These are phyloP conservation scores for Glareola pratincola DNA, from an alignment of 2,113 vertebrate species.

Conservation along the genomic window DNA sequence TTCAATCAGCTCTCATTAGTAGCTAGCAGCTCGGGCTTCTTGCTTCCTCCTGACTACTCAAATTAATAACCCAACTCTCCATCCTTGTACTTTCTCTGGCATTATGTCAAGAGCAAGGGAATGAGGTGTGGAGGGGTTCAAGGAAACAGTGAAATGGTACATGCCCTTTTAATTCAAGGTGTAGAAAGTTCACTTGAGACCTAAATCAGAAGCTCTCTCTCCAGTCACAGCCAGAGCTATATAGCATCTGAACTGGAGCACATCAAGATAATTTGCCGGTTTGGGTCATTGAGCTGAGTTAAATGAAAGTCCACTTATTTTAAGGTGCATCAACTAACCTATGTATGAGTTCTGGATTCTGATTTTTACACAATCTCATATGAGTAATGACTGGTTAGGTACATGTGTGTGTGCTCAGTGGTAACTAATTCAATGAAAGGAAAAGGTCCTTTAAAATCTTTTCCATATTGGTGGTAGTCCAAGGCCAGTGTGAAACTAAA, in stretches of 20 bases:
- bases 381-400: neutral
- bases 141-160: neutral
- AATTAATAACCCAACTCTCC: slow-evolving; percentile 24
- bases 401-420: neutral
- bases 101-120: neutral
- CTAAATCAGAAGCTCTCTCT: neutral
- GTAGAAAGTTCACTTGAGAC: neutral
- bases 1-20: slow-evolving; percentile 46
- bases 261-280: neutral
- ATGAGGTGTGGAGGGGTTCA: slow-evolving; percentile 15
- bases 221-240: neutral
- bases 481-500: neutral
- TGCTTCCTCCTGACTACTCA: slow-evolving; percentile 35
- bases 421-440: neutral
- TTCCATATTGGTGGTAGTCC: neutral
- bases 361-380: neutral
- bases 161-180: neutral
- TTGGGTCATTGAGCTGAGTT: neutral
- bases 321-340: neutral
- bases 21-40: neutral
- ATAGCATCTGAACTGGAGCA: neutral
- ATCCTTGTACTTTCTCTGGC: slow-evolving; percentile 50
- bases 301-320: neutral
- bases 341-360: neutral
- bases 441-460: neutral